phyloP scores from a whole-genome alignment of 1,140 invertebrate genomes.

The Neodiprion virginianus region DNA sequence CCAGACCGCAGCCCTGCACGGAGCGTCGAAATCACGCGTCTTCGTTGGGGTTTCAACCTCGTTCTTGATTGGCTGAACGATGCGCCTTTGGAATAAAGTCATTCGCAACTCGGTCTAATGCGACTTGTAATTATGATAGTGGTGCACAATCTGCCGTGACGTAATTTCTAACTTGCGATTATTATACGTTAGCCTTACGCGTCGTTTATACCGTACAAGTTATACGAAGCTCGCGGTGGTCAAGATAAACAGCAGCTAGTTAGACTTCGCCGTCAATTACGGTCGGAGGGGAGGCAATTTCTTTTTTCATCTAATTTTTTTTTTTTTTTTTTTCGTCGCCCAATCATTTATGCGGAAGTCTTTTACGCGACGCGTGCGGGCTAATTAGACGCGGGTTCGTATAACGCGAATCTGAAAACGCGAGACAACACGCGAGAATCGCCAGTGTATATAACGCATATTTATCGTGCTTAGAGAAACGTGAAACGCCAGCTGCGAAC shows the following conservation, averaged over 20 bases:
- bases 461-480: background rate
- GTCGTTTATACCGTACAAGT: no score
- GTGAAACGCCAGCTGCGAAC: background rate
- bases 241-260: no score
- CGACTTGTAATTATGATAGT: background rate
- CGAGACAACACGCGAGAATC: background rate
- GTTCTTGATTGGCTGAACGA: constrained; percentile 7
- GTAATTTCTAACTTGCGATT: background rate
- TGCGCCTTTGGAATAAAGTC: background rate
- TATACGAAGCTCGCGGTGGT: no score
- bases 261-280: no score
- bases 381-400: background rate
- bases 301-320: no score
- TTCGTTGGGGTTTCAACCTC: background rate
- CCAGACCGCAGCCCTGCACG: no score
- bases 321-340: background rate
- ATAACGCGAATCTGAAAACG: background rate
- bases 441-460: background rate
- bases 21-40: no score
- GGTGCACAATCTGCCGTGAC: background rate
- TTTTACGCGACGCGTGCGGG: background rate
- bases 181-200: no score
- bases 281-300: no score
- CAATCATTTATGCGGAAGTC: background rate
- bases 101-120: background rate